Conservation (phyloP, 2,888 invertebrate species). For the Patella depressa region DNA sequence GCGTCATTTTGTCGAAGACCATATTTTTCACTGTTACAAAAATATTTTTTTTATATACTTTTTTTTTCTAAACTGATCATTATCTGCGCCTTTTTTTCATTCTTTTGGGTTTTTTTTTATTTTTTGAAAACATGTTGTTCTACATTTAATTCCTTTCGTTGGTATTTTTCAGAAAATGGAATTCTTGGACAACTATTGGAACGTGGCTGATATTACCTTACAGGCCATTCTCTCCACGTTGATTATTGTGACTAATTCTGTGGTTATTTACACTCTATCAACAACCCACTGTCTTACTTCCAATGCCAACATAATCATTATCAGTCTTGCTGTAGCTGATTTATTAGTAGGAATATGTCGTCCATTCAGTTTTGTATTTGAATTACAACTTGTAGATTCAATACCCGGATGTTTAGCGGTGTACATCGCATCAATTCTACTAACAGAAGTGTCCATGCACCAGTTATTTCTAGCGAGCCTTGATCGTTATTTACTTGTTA, state of each 20-base stretch:
- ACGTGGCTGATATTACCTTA: neutral
- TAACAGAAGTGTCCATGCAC: slow-evolving; percentile 16
- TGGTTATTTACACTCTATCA: slow-evolving; percentile 4
- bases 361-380: slow-evolving; percentile 9
- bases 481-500: slow-evolving; percentile 9
- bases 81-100: too few species aligned
- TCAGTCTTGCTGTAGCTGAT: slow-evolving; percentile 16
- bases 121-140: too few species aligned
- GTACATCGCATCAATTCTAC: slow-evolving; percentile 1
- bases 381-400: neutral
- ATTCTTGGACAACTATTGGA: too few species aligned
- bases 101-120: too few species aligned
- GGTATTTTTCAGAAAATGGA: too few species aligned
- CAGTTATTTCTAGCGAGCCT: slow-evolving; percentile 17
- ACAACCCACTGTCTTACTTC: neutral
- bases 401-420: neutral
- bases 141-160: too few species aligned
- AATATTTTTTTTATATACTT: too few species aligned
- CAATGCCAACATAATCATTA: slow-evolving; percentile 14
- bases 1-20: too few species aligned
- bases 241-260: neutral
- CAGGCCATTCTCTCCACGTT: neutral
- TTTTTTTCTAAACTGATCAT: too few species aligned
- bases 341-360: slow-evolving; percentile 8
- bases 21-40: too few species aligned